phyloP scores from a whole-genome alignment of 2,113 vertebrate species.

The Orthochromis malagaraziensis region DNA sequence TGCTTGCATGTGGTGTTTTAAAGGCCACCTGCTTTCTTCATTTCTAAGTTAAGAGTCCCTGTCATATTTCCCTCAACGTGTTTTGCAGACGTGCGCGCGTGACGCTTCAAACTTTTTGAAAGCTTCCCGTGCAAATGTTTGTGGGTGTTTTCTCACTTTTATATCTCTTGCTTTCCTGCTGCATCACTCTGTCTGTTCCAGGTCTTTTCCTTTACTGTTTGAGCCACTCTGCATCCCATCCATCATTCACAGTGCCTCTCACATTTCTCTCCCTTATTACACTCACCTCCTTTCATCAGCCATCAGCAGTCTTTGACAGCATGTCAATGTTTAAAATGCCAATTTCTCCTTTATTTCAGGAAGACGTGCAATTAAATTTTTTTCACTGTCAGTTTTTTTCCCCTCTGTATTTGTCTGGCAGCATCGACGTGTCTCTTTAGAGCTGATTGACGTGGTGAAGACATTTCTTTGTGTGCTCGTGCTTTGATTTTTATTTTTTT shows the following conservation, averaged over 20 bases:
- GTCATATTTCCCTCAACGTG: neutral
- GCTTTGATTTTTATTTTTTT: neutral
- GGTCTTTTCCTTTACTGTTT: neutral
- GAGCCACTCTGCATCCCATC: neutral
- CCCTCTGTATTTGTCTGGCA: neutral
- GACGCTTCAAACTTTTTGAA: neutral
- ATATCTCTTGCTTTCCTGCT: neutral
- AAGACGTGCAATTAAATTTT: slow-evolving; percentile 41
- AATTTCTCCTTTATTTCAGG: slow-evolving; percentile 27
- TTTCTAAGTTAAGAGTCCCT: neutral
- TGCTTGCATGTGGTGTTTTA: neutral
- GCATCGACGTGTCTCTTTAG: neutral
- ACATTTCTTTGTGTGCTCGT: neutral
- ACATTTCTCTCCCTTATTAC: neutral
- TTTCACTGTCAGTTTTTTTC: slow-evolving; percentile 8
- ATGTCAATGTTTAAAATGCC: slow-evolving; percentile 35
- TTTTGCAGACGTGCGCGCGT: neutral
- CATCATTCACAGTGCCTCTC: neutral
- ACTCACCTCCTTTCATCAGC: slow-evolving; percentile 40
- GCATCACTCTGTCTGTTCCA: neutral
- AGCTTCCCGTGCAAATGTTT: neutral
- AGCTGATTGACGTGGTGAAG: neutral
- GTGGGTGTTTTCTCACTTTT: neutral
- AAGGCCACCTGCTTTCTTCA: neutral
- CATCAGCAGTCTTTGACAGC: slow-evolving; percentile 36